Evolutionary conservation across 2,113 vertebrate genomes (phyloP), one percentile per base, ranked within the genome.

Genomic region (Pluvianellus socialis): DNA sequence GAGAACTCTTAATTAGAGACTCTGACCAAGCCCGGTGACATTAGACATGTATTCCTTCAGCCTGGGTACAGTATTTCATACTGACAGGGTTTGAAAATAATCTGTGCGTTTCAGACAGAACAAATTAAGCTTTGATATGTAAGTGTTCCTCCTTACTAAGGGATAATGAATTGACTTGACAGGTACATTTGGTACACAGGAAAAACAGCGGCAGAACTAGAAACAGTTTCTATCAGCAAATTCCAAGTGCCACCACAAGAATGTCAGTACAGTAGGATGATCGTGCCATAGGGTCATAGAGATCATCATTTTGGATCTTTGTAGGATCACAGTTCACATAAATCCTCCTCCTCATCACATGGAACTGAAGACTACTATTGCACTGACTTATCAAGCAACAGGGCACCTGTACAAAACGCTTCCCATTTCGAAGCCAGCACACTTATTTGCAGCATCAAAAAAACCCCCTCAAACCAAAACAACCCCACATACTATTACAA

Each of bases 211-310:
- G 47, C 70, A 81, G 9, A 63, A 35, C 55, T 14, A 68, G 47
- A 33, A 68, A 56, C 8, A 7, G 47, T 4, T 55, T 24, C 21
- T 18, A 21, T 38, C 42, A 28, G 26, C 32, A 33, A 33, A 73
- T 30, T n/a, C 28, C 59, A 53, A 28, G 35, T 30, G 33, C n/a
- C 8, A 42, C 14, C 45, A 26, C 6, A 26, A 21, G 28, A 16
- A 7, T 6, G 20, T 26, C 4, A 3, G 33, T 26, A 3, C 4
- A 20, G 33, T 2, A n/a, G 33, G 14, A 45, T 1, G 4, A 42
- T 27, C 26, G 20, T 38, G 33, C 2, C 14, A 53, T 8, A 28
- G 6, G 9, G 32, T 16, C 45, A 38, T 12, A 33, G 9, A 59
- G 27, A 44, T 18, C 2, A 2, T 7, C 22, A 50, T 32, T 81